Evolutionary conservation across 2,797 vertebrate genomes (phyloP).

Genomic region (Enteromius fasciolatus): DNA sequence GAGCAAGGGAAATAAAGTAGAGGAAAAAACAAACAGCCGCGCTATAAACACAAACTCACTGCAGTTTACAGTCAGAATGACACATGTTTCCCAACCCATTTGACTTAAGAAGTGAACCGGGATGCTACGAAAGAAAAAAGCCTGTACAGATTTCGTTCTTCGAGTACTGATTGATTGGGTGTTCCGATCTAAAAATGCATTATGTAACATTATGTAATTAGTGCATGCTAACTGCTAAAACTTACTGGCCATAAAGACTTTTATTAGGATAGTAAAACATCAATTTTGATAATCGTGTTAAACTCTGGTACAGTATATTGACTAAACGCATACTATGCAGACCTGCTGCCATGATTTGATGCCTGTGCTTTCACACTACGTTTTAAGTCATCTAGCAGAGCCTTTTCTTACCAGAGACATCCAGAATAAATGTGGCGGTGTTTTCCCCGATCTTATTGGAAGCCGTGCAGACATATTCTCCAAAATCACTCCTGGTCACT

Average conservation of each 20-base stretch:
- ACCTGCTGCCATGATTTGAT: neutral
- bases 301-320: neutral
- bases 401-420: slow-evolving; percentile 72
- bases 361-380: neutral
- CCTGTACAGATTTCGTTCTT: neutral
- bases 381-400: neutral
- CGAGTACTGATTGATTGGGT: neutral
- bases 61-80: neutral
- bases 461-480: slow-evolving; percentile 75
- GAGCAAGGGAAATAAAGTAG: neutral
- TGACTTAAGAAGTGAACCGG: neutral
- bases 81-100: slow-evolving; percentile 30
- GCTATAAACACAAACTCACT: neutral
- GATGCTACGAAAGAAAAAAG: neutral
- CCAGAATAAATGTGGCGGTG: slow-evolving; percentile 64
- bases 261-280: neutral
- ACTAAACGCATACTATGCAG: neutral
- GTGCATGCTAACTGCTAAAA: neutral
- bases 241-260: neutral
- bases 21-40: neutral
- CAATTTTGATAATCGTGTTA: neutral
- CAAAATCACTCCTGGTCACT: slow-evolving; percentile 69
- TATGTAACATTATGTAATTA: neutral
- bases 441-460: slow-evolving; percentile 73
- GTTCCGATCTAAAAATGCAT: neutral